Percentiles rank a stretch among this genome's conserved stretches.
phyloP scores from a whole-genome alignment of 2,113 vertebrate genomes.

The Phylloscopus trochilus region DNA sequence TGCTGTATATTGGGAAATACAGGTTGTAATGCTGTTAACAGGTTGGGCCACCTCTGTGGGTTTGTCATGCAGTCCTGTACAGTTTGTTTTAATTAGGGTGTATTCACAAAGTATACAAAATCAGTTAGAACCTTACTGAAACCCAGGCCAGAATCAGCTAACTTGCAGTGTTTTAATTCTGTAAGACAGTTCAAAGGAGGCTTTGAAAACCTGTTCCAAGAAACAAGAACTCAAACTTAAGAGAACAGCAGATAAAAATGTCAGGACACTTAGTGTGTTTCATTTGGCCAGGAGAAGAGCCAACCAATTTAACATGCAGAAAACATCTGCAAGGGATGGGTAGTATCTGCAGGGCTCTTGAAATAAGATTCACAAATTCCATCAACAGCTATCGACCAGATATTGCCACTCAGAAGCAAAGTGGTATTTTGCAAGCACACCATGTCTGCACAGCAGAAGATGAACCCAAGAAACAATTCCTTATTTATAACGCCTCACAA shows the following conservation, averaged over 20 bases:
- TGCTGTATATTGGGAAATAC: slow-evolving; percentile 7
- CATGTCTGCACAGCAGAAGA: neutral
- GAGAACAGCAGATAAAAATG: neutral
- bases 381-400: neutral
- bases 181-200: neutral
- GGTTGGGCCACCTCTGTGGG: neutral
- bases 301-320: neutral
- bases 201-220: neutral
- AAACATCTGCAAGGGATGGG: neutral
- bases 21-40: neutral
- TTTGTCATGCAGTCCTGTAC: neutral
- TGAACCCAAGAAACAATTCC: neutral
- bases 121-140: neutral
- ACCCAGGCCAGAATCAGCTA: neutral
- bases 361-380: neutral
- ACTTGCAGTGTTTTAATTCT: neutral
- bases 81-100: neutral
- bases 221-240: neutral
- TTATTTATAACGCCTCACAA: neutral
- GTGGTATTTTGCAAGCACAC: neutral
- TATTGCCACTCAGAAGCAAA: neutral
- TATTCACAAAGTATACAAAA: neutral
- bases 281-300: neutral
- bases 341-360: neutral
- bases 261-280: neutral